These are phyloP conservation scores for Falco naumanni DNA, from an alignment of 2,797 vertebrate genomes.

Conservation along the genomic window DNA sequence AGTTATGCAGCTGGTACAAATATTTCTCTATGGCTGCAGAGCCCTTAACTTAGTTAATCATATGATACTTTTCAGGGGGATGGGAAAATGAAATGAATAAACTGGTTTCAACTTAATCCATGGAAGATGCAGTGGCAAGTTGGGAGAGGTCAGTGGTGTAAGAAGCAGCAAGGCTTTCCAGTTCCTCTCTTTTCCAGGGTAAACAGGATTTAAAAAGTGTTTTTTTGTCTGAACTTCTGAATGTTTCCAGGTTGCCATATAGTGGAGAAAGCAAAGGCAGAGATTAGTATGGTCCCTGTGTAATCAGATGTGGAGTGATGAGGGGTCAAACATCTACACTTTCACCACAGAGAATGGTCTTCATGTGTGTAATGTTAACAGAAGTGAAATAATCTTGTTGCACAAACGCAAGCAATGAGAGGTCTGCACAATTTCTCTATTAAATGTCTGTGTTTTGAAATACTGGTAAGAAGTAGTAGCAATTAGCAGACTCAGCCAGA, in stretches of 20 bases:
- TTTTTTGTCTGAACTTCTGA: not conserved
- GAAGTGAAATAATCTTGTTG: not conserved
- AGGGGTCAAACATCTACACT: not conserved
- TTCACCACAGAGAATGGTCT: too few species aligned
- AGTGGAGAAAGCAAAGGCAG: not conserved
- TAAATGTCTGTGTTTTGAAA: fast-evolving
- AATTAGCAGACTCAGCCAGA: not conserved
- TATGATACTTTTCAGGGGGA: not conserved
- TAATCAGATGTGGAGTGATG: not conserved
- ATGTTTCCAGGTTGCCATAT: not conserved
- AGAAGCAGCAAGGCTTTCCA: not conserved
- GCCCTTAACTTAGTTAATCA: not conserved
- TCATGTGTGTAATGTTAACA: fast-evolving
- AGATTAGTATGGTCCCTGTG: not conserved
- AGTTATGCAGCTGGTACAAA: not conserved
- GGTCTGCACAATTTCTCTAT: fast-evolving
- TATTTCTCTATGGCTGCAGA: not conserved
- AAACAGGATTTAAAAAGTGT: not conserved
- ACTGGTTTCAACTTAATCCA: not conserved
- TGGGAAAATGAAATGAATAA: not conserved
- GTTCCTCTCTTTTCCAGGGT: not conserved
- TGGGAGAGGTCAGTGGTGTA: not conserved
- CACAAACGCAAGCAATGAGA: fast-evolving
- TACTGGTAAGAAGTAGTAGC: not conserved
- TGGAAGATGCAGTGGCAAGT: not conserved